Conservation (phyloP, 2,797 vertebrate species). For the Aphelocoma californica region DNA sequence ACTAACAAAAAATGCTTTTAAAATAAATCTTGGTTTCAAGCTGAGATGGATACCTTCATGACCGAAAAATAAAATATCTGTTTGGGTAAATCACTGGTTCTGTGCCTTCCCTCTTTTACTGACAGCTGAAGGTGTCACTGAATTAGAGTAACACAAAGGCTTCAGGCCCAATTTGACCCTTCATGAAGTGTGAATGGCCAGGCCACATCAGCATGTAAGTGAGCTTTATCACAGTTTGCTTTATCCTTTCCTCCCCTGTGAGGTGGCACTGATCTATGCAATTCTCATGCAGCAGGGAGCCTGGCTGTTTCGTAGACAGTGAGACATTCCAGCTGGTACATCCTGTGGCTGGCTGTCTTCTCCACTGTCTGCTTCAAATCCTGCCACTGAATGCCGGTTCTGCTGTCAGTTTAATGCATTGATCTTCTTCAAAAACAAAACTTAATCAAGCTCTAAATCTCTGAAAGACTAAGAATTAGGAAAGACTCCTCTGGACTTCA, state of each 20-base stretch:
- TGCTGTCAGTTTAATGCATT: not conserved
- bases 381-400: not conserved
- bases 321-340: slow-evolving; percentile 5
- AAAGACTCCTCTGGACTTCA: not conserved
- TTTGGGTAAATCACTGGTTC: not conserved
- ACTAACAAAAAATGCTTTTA: not conserved
- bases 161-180: not conserved
- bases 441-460: not conserved
- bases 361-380: not conserved
- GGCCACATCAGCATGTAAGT: not conserved
- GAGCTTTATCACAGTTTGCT: not conserved
- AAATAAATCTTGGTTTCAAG: not conserved
- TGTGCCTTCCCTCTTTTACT: not conserved
- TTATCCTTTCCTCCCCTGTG: not conserved
- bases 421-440: not conserved
- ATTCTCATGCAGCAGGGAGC: not conserved
- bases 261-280: not conserved
- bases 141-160: not conserved
- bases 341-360: not conserved
- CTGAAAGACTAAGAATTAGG: not conserved
- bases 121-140: not conserved
- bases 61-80: not conserved
- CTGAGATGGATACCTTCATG: not conserved
- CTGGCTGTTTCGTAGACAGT: not conserved
- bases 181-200: not conserved